Base-by-base conservation (phyloP, 2,888 invertebrate genomes). In the Ditula angustiorana region DNA sequence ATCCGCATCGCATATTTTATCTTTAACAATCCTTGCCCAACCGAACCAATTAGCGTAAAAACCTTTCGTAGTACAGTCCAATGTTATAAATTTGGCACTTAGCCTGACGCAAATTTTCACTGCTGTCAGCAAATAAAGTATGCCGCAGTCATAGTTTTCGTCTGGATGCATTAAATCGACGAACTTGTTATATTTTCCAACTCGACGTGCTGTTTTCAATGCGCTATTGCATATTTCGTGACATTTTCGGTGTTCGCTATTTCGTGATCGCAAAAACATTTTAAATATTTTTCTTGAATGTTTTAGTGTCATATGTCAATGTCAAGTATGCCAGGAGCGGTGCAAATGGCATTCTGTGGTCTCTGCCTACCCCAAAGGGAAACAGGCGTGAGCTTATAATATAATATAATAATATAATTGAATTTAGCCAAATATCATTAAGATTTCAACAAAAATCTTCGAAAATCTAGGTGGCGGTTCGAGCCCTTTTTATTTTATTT, bases 31-130 rank as follows among this genome's bases (percentile, higher is more conserved):
- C 91, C 92, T 88, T 87, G 81, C 83, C 79, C 81, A 81, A 82
- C 86, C 85, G 79, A 84, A 90, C 87, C 92, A 92, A 92, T 92
- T 92, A 92, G 88, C 76, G 90, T 83, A 86, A 90, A 90, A 92
- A 90, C 88, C 87, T 87, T 86, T 81, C 81, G 80, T 85, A 84
- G 81, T 85, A 84, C 81, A 79, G 77, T 86, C 82, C 87, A 84
- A 88, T 87, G 89, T 88, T 88, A 89, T 89, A 92, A 92, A 91
- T 92, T 92, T 92, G 92, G 92, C 92, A 90, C 91, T 91, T 89
- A 87, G 90, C 88, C 91, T 90, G 90, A 90, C 90, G 88, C 86
- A 91, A 90, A 92, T 91, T 91, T 92, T 86, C 85, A 86, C 76
- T 82, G 81, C 81, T 87, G 86, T 88, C 90, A 87, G 86, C 87